phyloP scores from a whole-genome alignment of 1,140 invertebrate species.

The Sycobia sp. region DNA sequence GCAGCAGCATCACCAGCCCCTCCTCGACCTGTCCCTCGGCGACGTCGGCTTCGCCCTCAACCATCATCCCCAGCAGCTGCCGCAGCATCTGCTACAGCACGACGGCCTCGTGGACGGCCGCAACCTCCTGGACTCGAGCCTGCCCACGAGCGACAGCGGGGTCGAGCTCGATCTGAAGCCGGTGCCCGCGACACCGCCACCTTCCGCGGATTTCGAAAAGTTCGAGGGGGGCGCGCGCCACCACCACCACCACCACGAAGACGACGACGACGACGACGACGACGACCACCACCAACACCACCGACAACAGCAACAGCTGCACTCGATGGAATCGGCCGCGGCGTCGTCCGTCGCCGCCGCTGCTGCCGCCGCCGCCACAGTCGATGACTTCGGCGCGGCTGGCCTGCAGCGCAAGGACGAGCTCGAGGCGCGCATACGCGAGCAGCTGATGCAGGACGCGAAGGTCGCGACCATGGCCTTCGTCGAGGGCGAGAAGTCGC shows the following conservation, averaged over 20 bases:
- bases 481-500: constrained; percentile 53
- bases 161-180: constrained; percentile 41
- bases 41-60: background rate
- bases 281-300: too few species aligned
- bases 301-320: too few species aligned
- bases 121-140: constrained; percentile 40
- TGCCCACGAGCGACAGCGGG: constrained; percentile 20
- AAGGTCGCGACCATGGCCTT: constrained; percentile 61
- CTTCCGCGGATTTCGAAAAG: constrained; percentile 51
- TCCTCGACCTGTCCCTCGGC: constrained; percentile 19
- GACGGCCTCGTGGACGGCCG: constrained; percentile 35
- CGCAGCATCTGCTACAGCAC: constrained; percentile 25
- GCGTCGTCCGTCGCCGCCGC: too few species aligned
- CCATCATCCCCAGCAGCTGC: background rate
- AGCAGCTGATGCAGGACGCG: constrained; percentile 45
- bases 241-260: too few species aligned
- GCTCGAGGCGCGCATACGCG: constrained; percentile 40
- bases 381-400: too few species aligned
- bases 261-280: background rate
- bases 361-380: too few species aligned
- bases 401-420: constrained; percentile 38
- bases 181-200: constrained; percentile 55
- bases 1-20: constrained; percentile 25
- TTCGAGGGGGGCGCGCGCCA: constrained; percentile 37
- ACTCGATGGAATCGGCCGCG: too few species aligned